Evolutionary conservation across 2,113 vertebrate genomes (phyloP).

Genomic region (Illadopsis cleaveri): DNA sequence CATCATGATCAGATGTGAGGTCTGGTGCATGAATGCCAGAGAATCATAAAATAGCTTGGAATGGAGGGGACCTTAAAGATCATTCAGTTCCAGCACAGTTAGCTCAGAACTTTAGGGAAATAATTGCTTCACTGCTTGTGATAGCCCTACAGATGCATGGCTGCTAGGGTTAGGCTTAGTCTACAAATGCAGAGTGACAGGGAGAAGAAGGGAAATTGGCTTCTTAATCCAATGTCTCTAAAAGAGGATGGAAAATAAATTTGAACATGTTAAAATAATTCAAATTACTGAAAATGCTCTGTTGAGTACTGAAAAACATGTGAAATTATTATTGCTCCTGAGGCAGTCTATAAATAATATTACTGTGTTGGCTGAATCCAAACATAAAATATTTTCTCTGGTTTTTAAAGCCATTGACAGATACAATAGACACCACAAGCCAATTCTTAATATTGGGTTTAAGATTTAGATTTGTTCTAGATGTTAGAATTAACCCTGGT

Average conservation of each 20-base stretch:
- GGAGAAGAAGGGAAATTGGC: not conserved
- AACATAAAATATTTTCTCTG: slow-evolving; percentile 43
- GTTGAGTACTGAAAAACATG: slow-evolving; percentile 32
- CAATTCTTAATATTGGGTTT: slow-evolving; percentile 45
- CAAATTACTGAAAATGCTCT: slow-evolving; percentile 31
- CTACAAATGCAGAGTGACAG: not conserved
- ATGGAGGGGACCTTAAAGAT: not conserved
- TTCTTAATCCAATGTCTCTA: slow-evolving; percentile 33
- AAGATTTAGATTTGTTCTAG: slow-evolving; percentile 59
- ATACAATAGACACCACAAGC: slow-evolving; percentile 25
- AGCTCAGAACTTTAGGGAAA: not conserved
- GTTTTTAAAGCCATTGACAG: slow-evolving; percentile 31
- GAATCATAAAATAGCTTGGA: not conserved
- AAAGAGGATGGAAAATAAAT: slow-evolving; percentile 18
- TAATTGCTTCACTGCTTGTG: not conserved
- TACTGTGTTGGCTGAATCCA: slow-evolving; percentile 10
- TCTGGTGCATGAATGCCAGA: not conserved
- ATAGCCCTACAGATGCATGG: not conserved
- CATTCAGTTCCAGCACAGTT: not conserved
- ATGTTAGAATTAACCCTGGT: slow-evolving; percentile 53
- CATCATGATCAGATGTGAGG: not conserved
- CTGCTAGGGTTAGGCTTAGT: not conserved
- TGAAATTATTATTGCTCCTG: slow-evolving; percentile 40
- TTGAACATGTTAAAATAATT: slow-evolving; percentile 12
- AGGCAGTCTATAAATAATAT: slow-evolving; percentile 33